These are phyloP conservation scores for Siniperca knerii DNA, from an alignment of 2,113 vertebrate species.

Conservation along the genomic window DNA sequence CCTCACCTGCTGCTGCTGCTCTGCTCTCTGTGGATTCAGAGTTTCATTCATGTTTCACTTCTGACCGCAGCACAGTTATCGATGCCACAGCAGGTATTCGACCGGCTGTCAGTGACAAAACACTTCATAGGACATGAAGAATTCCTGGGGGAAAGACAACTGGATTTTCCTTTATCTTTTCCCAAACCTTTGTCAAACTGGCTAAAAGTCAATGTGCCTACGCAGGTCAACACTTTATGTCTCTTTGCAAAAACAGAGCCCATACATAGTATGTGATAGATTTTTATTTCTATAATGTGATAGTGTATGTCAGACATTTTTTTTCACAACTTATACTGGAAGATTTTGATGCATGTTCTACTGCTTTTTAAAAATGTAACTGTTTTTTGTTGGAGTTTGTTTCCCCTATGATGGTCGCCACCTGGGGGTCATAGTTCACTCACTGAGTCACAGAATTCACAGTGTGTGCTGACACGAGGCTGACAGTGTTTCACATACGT, in stretches of 20 bases:
- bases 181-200: background rate
- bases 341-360: background rate
- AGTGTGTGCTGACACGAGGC: background rate
- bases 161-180: background rate
- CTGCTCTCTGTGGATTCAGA: background rate
- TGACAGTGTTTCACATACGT: background rate
- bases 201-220: background rate
- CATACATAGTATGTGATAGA: background rate
- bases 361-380: background rate
- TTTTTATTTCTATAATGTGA: background rate
- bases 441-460: background rate
- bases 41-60: constrained; percentile 35
- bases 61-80: background rate
- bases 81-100: constrained; percentile 8
- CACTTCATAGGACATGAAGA: background rate
- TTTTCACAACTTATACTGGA: background rate
- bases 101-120: constrained; percentile 22
- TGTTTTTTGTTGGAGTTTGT: background rate
- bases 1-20: constrained; percentile 24
- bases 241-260: background rate
- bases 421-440: background rate
- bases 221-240: background rate
- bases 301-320: background rate
- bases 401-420: background rate
- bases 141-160: background rate